Percentiles rank a stretch among this genome's conserved stretches.
These are phyloP conservation scores for Sepioteuthis lessoniana DNA, from an alignment of 2,888 invertebrate genomes.

Conservation along the genomic window DNA sequence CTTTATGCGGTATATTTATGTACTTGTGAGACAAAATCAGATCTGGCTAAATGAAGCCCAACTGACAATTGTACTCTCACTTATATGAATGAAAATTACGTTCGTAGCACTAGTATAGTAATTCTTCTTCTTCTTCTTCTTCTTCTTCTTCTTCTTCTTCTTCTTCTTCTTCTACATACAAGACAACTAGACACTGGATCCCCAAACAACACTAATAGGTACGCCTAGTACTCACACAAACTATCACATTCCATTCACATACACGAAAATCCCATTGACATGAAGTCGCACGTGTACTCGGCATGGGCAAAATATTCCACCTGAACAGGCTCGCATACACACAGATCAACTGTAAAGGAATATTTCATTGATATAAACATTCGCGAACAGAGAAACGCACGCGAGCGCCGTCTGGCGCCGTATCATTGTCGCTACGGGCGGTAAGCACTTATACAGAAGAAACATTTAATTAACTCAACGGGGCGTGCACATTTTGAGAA, in stretches of 20 bases:
- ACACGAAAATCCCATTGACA: neutral
- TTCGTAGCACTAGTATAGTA: no score
- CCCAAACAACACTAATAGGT: neutral
- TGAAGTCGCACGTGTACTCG: neutral
- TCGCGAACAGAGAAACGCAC: neutral
- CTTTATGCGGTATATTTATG: no score
- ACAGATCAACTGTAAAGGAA: neutral
- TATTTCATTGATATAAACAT: constrained; percentile 20
- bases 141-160: no score
- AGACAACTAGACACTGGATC: neutral
- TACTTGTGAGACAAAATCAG: no score
- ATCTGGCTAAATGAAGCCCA: no score
- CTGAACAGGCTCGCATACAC: neutral
- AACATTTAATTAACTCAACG: constrained; percentile 16
- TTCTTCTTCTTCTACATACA: neutral
- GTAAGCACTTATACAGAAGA: constrained; percentile 17
- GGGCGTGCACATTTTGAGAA: constrained; percentile 15
- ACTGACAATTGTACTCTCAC: no score
- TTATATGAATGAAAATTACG: no score
- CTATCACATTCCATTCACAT: neutral
- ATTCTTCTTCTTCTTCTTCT: no score
- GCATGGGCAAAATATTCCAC: neutral
- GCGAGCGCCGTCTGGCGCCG: constrained; percentile 33
- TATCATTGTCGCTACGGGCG: constrained; percentile 33
- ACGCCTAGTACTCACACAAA: neutral